phyloP scores from a whole-genome alignment of 2,888 invertebrate genomes.

The Maniola hyperantus region DNA sequence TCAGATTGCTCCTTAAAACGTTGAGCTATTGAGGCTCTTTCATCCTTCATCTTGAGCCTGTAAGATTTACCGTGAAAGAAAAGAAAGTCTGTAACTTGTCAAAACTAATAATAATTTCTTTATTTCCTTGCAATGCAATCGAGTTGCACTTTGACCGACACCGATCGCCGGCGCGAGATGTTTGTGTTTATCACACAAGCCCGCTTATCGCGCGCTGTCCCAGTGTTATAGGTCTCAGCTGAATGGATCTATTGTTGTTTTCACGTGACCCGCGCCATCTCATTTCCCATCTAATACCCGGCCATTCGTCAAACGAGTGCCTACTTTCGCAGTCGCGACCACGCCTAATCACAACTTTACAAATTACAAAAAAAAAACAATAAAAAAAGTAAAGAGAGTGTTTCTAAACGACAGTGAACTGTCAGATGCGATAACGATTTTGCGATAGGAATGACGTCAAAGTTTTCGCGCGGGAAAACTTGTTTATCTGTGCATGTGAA shows the following conservation, averaged over 20 bases:
- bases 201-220: slow-evolving; percentile 35
- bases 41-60: too few relatives aligned
- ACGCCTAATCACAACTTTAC: slow-evolving; percentile 25
- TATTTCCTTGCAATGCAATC: slow-evolving; percentile 28
- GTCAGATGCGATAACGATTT: slow-evolving; percentile 22
- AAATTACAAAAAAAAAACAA: slow-evolving; percentile 42
- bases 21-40: too few relatives aligned
- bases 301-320: slow-evolving; percentile 56
- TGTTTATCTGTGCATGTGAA: slow-evolving; percentile 31
- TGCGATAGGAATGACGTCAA: slow-evolving; percentile 26
- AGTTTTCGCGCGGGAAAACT: slow-evolving; percentile 30
- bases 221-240: slow-evolving; percentile 37
- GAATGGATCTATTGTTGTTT: slow-evolving; percentile 53
- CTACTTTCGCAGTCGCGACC: slow-evolving; percentile 64
- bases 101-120: neutral
- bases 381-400: slow-evolving; percentile 40
- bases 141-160: slow-evolving; percentile 39
- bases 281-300: slow-evolving; percentile 53
- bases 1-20: too few relatives aligned
- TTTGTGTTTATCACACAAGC: slow-evolving; percentile 31
- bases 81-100: too few relatives aligned
- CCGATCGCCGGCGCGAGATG: slow-evolving; percentile 29
- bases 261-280: slow-evolving; percentile 50
- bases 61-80: too few relatives aligned
- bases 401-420: slow-evolving; percentile 38